Evolutionary conservation across 1,140 invertebrate genomes (phyloP).

Genomic region (Eufriesea mexicana): DNA sequence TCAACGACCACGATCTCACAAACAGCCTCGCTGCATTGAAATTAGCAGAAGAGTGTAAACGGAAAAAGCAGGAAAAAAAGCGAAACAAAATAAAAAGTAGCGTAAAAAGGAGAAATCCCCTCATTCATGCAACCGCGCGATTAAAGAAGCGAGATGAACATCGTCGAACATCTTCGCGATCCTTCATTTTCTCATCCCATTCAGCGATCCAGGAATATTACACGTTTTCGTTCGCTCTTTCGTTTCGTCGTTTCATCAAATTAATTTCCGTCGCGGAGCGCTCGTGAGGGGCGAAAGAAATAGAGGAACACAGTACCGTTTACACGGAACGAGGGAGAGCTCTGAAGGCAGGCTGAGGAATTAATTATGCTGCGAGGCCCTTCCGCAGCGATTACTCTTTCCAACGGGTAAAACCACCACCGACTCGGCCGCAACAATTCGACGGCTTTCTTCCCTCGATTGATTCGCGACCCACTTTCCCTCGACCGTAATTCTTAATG

Average conservation of each 20-base stretch:
- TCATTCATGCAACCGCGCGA: no score
- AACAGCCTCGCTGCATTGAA: not conserved
- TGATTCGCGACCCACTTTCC: constrained; percentile 52
- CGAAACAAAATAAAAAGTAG: not conserved
- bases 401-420: not conserved
- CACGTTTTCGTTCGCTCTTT: not conserved
- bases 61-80: not conserved
- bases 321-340: not conserved
- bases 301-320: not conserved
- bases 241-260: not conserved
- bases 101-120: no score
- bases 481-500: constrained; percentile 44
- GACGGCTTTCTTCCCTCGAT: constrained; percentile 32
- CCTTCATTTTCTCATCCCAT: not conserved
- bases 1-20: not conserved
- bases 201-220: not conserved
- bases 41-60: not conserved
- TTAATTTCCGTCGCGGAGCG: constrained; percentile 9
- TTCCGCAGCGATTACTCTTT: constrained; percentile 43
- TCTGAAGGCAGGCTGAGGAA: not conserved
- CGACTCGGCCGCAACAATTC: constrained; percentile 28
- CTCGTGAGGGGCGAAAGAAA: not conserved
- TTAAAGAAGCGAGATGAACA: not conserved
- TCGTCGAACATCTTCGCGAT: not conserved
- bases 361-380: constrained; percentile 42